Evolutionary conservation across 1,140 invertebrate species (phyloP), one percentile per base, ranked within the genome.

Genomic region (Solen grandis): DNA sequence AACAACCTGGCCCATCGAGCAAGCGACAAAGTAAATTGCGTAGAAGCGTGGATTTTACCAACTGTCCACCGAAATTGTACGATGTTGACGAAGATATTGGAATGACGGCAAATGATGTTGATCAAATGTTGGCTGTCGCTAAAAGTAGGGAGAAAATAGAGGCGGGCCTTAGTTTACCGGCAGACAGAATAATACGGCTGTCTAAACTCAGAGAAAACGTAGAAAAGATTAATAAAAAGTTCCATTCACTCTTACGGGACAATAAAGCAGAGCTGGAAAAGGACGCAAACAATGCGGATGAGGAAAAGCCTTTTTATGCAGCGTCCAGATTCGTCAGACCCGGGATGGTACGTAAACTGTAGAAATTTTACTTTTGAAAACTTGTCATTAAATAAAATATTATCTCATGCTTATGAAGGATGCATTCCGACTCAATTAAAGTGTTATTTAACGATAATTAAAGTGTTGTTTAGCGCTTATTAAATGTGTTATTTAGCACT

Each of bases 141-240:
- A 25, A 38, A 35, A 78, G 65, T 50, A 8, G 75, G 14, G 41
- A 84, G 46, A 81, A 77, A 54, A 85, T 87, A 5, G 70, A 85
- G 29, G 29, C 22, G 14, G 72, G 74, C 46, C 31, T 87, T 8
- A 78, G 85, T 33, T 54, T 87, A 59, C 84, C 86, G 13, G 59
- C 27, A 13, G 80, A 84, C 33, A 65, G 66, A 41, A 72, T 85
- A 19, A 65, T 41, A 14, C 52, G 86, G 13, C 66, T 87, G 16
- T 36, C 81, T 1, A 16, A 50, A 5, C 57, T 87, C 13, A 83
- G 74, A 25, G 63, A 81, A 14, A 87, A 87, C 46, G 84, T 87
- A 19, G 27, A 79, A 8, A 76, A 72, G 25, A 87, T 87, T 13
- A 84, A 87, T 27, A 55, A 55, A 33, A 83, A 74, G 52, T 85